These are phyloP conservation scores for Uropsilus gracilis DNA, from an alignment of 2,113 vertebrate genomes.

Conservation along the genomic window DNA sequence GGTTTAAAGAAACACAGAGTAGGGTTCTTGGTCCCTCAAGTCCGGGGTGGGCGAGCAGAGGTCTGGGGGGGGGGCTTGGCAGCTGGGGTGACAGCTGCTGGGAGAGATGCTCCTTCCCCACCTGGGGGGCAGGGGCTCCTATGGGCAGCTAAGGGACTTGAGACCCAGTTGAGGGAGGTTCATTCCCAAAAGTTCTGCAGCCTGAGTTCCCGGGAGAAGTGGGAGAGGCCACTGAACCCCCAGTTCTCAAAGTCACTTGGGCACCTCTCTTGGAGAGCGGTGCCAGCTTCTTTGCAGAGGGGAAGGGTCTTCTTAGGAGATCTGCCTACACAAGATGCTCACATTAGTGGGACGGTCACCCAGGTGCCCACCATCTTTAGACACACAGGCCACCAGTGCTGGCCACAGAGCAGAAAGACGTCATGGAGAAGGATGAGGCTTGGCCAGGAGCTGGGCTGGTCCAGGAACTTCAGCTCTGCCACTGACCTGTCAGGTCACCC, in stretches of 20 bases:
- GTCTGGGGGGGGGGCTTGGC: background rate
- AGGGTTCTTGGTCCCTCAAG: conserved; percentile 37
- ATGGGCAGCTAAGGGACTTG: background rate
- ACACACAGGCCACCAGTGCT: background rate
- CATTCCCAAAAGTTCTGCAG: background rate
- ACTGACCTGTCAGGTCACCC: background rate
- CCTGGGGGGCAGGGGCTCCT: background rate
- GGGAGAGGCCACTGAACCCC: rapidly evolving
- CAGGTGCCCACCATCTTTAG: background rate
- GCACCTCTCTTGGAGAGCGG: too few species aligned
- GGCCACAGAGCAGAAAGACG: background rate
- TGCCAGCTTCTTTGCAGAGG: background rate
- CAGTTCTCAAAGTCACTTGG: rapidly evolving
- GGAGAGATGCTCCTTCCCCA: too few species aligned
- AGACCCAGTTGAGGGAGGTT: too few species aligned
- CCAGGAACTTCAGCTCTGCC: background rate
- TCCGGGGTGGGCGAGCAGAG: background rate
- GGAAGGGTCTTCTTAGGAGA: background rate
- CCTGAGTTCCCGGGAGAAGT: too few species aligned
- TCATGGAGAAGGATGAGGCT: rapidly evolving
- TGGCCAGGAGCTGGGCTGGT: background rate
- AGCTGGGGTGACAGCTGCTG: background rate
- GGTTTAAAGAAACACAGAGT: conserved; percentile 69
- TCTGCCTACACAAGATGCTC: background rate
- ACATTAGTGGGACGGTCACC: rapidly evolving